Base-by-base conservation (phyloP, 2,888 invertebrate genomes). In the Aphidoletes aphidimyza region DNA sequence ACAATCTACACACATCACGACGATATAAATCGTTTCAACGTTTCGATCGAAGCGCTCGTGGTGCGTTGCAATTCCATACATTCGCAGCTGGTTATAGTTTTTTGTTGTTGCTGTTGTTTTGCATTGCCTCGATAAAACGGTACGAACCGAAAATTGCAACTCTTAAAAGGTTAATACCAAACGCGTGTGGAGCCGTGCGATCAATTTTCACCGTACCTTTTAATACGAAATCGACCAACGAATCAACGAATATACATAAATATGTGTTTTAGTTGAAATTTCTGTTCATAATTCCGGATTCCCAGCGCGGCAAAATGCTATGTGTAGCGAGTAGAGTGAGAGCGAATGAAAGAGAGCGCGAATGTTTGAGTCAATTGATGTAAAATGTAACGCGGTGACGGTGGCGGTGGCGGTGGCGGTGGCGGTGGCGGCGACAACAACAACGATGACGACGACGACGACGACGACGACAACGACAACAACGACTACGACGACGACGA, bases 201-300 rank as follows among this genome's bases (percentile, higher is more conserved):
- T 69, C 69, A 69, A 69, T 69, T 69, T 69, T 69, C 69, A 69
- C 69, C 69, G 30, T 69, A 69, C 69, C n/a, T 69, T 69, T 69
- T 69, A 69, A 69, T 69, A 30, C 69, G 30, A 30, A 54, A 54
- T 5, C 69, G 69, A 30, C 69, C 69, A 69, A 30, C 30, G 69
- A 69, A 69, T 69, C 26, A 69, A 69, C 30, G 69, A 69, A 69
- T 69, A n/a, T n/a, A 69, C 69, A 14, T 69, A 69, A 69, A 69
- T 69, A 69, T 69, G 30, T 69, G 30, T 69, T 69, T 69, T 30
- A 69, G 69, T 69, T 14, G n/a, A n/a, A 69, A 30, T 69, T 69
- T 69, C 30, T 30, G 69, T 69, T 69, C 69, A 69, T 69, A 69
- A 69, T 69, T 69, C 69, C 69, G 69, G 69, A 69, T 69, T 69